Base-by-base conservation (phyloP, 2,888 invertebrate genomes). In the Gortyna flavago region DNA sequence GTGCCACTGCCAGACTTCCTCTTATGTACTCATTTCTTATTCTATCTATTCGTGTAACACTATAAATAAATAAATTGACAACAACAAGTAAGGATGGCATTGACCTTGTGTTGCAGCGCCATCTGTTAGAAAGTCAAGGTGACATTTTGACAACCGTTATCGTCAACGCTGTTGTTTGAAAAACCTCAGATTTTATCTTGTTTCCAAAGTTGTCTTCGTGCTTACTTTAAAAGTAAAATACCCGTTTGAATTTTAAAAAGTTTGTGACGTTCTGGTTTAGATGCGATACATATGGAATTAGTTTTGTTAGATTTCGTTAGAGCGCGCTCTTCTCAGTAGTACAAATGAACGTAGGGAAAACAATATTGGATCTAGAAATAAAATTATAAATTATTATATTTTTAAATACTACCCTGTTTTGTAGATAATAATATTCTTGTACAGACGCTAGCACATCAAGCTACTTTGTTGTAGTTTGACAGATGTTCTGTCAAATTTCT, bases 61-160 rank as follows among this genome's bases (percentile, higher is more conserved):
- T 51, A 29, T 13, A 57, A 16, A 44, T 21, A 32, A 32, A 68
- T 48, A 51, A 25, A 38, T 44, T 35, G 8, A 35, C 1, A 72
- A 38, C 16, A n/a, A 57, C 38, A 25, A 66, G 3, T 6, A 29
- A 11, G 16, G 9, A 84, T 44, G 35, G 25, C 64, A 77, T 57
- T 77, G 85, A 65, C 77, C 73, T 81, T 73, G 64, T 0, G 2
- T 11, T 11, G 0, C 25, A 78, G 57, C 85, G 84, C 82, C 84
- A 84, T 84, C 84, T 84, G 21, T 68, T n/a, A 67, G 65, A 69
- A 78, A 67, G n/a, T 44, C n/a, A 9, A 5, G 25, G 35, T 29
- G 13, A 61, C n/a, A 44, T 70, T 54, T n/a, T 7, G n/a, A 25
- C 61, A 32, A 67, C 35, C 1, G 32, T 9, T 8, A 35, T 21